Base-by-base conservation (phyloP, 2,113 vertebrate genomes). In the Plecotus auritus region DNA sequence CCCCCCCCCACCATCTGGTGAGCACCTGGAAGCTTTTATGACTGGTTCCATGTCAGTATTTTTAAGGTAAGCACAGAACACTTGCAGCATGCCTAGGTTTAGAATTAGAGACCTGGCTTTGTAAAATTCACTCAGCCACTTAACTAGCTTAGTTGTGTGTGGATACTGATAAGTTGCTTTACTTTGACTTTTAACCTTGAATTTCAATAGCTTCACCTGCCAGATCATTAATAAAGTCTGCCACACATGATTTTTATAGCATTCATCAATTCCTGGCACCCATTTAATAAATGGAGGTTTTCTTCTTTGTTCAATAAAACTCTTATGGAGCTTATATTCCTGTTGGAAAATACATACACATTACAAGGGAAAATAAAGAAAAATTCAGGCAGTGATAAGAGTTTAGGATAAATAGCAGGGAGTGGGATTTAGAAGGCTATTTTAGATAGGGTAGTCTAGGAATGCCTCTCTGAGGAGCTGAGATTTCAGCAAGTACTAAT, bases 151-250 rank as follows among this genome's bases (percentile, higher is more conserved):
- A 85, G 37, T 86, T 89, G 40, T 91, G 40, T 91, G 20, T 89
- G 26, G 59, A 67, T 61, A 64, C 4, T 30, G 40, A 2, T 86
- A 66, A 89, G 13, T 91, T 91, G 51, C 54, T 95, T 91, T 89
- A 74, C 64, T 22, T 91, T 95, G 67, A 89, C 77, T 73, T 91
- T 89, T 82, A 95, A 89, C 47, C 1, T 82, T 72, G n/a, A 94
- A 17, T 59, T 92, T 95, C 67, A 85, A 1, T 84, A 70, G 49
- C 30, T 40, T 94, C 16, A 67, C 20, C 37, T 64, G 6, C 37
- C 69, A 80, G 18, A 49, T 87, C 32, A 35, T 93, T 88, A 88
- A 45, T 94, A 94, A 94, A 67, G 26, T 84, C 64, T 85, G 32
- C 14, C 70, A 72, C 3, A 17, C 8, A 0, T 85, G 42, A 2